Base-by-base conservation (phyloP, 2,113 vertebrate species). In the Melierax canorus region DNA sequence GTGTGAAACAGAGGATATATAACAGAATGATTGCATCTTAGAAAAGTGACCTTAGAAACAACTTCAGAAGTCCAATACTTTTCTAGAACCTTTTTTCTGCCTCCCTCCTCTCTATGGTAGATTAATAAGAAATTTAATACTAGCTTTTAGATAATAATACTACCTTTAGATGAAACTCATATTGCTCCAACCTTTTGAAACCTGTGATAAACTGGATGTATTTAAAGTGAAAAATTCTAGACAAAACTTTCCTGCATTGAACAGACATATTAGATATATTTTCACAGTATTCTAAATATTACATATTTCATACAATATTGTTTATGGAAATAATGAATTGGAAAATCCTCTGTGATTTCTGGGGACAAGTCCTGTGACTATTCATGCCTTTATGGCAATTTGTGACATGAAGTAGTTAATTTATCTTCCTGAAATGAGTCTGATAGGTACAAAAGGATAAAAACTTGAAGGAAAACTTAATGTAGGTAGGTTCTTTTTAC, bases 201-300 rank as follows among this genome's bases (percentile, higher is more conserved):
- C 24, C 51, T 75, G 38, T 30, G 27, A 96, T 75, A 71, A 96
- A 96, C 55, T 78, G 39, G 86, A 13, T 55, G 43, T 90, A 85
- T 92, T 95, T 88, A 96, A 94, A 90, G 78, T 95, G 39, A 95
- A 92, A 85, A 72, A 32, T 72, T 90, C 73, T 51, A 88, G 77
- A 24, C 50, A 81, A 56, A 48, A 8, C 16, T 75, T 78, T 95
- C 72, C 62, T 88, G 45, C 27, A 88, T 88, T 73, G 67, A 90
- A 95, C 48, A 94, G 71, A 51, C 73, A 75, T 38, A 92, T 46
- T 79, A 88, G 7, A 56, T 14, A 43, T 7, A 78, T 43, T 88
- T 66, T 26, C 50, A 66, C 59, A 88, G 16, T 64, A 55, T 36
- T 46, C 8, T 63, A 50, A 86, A 55, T 72, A 93, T 90, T 82